phyloP scores from a whole-genome alignment of 2,113 vertebrate species.

The Calidris pygmaea region DNA sequence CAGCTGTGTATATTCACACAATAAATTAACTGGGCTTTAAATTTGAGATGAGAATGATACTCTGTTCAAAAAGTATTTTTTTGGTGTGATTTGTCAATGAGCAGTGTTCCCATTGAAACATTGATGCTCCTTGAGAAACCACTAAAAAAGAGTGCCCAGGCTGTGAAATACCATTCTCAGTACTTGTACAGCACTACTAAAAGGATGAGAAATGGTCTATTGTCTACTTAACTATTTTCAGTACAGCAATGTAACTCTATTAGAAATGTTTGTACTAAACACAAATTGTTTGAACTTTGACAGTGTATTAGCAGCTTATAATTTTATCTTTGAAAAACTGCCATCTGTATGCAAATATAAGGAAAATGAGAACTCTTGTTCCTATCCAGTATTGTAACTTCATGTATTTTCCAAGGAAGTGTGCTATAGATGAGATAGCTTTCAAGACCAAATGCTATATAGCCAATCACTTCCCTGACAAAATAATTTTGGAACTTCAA shows the following conservation, averaged over 20 bases:
- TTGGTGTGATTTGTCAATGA: neutral
- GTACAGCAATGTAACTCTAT: neutral
- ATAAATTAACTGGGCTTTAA: neutral
- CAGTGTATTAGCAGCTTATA: neutral
- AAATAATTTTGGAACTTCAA: neutral
- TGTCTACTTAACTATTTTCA: neutral
- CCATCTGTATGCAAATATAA: constrained; percentile 3
- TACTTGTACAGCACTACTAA: neutral
- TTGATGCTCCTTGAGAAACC: neutral
- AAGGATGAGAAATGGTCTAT: neutral
- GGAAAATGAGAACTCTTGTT: neutral
- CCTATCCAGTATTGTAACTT: neutral
- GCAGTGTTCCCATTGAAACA: neutral
- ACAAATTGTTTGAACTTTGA: constrained; percentile 32
- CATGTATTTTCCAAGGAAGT: neutral
- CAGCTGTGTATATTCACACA: neutral
- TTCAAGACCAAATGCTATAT: neutral
- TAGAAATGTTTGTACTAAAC: constrained; percentile 11
- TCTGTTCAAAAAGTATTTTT: neutral
- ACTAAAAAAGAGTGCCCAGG: neutral
- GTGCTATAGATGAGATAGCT: neutral
- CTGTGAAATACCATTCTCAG: neutral
- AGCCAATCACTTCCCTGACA: neutral
- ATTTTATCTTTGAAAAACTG: constrained; percentile 32
- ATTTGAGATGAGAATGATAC: neutral